Evolutionary conservation across 1,140 invertebrate genomes (phyloP).

Genomic region (Telenomus remus): DNA sequence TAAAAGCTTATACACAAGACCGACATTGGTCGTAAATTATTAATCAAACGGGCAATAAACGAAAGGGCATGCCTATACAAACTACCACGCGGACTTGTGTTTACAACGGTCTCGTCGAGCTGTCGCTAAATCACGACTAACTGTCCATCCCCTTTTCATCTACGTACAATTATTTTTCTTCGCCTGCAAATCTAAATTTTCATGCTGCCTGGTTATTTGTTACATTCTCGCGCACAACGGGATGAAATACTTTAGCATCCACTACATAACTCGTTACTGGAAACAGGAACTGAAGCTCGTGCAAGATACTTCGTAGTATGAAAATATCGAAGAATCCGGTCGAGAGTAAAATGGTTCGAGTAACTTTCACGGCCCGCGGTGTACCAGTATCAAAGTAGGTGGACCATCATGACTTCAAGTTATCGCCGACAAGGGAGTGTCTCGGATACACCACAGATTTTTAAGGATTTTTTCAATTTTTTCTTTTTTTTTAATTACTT

Average conservation of each 20-base stretch:
- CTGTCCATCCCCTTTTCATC: too few relatives aligned
- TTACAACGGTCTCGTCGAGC: neutral
- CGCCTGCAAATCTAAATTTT: too few relatives aligned
- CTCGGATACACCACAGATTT: neutral
- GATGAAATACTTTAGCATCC: too few relatives aligned
- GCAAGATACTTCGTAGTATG: constrained; percentile 8
- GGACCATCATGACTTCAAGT: constrained; percentile 52
- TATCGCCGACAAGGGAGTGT: constrained; percentile 23
- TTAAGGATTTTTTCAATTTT: too few relatives aligned
- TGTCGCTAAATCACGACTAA: neutral
- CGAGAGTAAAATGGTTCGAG: constrained; percentile 50
- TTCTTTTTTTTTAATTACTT: too few relatives aligned
- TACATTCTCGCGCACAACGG: too few relatives aligned
- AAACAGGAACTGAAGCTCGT: constrained; percentile 1
- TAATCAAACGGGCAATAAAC: constrained; percentile 38
- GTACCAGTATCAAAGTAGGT: constrained; percentile 58
- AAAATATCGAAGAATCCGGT: constrained; percentile 42
- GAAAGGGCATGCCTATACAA: constrained; percentile 15
- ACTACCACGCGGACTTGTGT: constrained; percentile 3
- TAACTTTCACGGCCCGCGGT: constrained; percentile 58
- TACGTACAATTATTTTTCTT: too few relatives aligned
- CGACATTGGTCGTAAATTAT: constrained; percentile 29
- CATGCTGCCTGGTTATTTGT: too few relatives aligned
- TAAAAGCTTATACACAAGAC: constrained; percentile 51
- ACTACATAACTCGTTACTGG: too few relatives aligned